Base-by-base conservation (phyloP, 2,888 invertebrate genomes). In the Oligia latruncula region DNA sequence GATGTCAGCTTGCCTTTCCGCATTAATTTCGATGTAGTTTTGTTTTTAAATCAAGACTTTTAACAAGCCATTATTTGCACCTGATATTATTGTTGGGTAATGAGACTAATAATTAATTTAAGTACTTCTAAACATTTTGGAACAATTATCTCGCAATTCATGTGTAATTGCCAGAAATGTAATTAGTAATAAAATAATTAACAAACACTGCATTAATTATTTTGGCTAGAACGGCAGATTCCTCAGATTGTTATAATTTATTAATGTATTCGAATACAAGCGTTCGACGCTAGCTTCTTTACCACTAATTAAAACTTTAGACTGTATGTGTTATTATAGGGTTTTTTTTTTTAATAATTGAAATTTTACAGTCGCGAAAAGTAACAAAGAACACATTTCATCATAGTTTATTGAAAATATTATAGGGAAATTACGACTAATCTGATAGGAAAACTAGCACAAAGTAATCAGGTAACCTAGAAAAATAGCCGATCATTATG, bases 181-280 rank as follows among this genome's bases (percentile, higher is more conserved):
- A 62, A 75, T 80, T 72, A 84, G 43, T 49, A 65, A 23, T 52
- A 62, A 65, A 80, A 46, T 84, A 80, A 82, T 83, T 58, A 78
- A 80, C 49, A 29, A 71, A 68, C 20, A 67, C n/a, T 60, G 29
- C n/a, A 40, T 62, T 72, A 71, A 80, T 67, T 84, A 84, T 64
- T 71, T 83, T 20, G 13, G 62, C 17, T 43, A 62, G 43, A 62
- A 62, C 49, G 46, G 77, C 55, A 67, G 78, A 72, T 82, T 71
- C 49, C 68, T 71, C 40, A 74, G 65, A 35, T 82, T 80, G 35
- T 74, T 74, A 71, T 70, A 43, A 64, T 80, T 62, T 62, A 13
- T 40, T 70, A 20, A 74, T 64, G 58, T 58, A 65, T 68, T 62
- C 60, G 40, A 35, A 55, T 66, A 49, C 49, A 60, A 40, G 23